A percentile compares a stretch with the other conserved stretches of the same genome.
Conservation (phyloP, 2,113 vertebrate genomes). For the Halichoeres trimaculatus region DNA sequence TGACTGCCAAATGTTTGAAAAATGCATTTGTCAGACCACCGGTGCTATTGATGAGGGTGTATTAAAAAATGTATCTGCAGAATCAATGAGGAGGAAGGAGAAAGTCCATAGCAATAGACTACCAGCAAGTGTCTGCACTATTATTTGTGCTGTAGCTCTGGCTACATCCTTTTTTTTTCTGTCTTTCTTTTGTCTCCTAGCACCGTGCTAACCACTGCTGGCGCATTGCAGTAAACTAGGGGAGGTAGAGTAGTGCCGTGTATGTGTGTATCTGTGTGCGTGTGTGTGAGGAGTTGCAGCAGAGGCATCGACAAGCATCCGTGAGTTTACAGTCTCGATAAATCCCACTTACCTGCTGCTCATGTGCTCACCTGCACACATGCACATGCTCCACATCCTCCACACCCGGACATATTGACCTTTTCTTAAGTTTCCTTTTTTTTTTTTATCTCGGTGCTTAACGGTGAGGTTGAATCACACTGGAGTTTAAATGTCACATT, state of each 20-base stretch:
- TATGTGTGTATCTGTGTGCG: conserved; percentile 24
- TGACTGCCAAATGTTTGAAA: conserved; percentile 80
- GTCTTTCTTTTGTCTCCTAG: conserved; percentile 62
- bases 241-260: conserved; percentile 60
- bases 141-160: conserved; percentile 39
- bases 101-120: conserved; percentile 56
- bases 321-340: conserved; percentile 73
- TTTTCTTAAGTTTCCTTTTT: conserved; percentile 58
- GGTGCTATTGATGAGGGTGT: conserved; percentile 78
- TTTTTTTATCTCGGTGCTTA: conserved; percentile 34
- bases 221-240: conserved; percentile 83
- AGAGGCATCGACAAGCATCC: conserved; percentile 73
- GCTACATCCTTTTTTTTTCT: conserved; percentile 38
- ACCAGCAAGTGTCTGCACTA: conserved; percentile 39
- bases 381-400: conserved; percentile 16
- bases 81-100: conserved; percentile 71
- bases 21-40: conserved; percentile 79
- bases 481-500: conserved; percentile 67
- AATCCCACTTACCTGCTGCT: conserved; percentile 68
- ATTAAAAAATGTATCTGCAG: conserved; percentile 77
- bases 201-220: conserved; percentile 76
- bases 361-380: conserved; percentile 18
- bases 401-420: conserved; percentile 60
- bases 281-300: conserved; percentile 50
- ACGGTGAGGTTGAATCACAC: conserved; percentile 39